phyloP scores from a whole-genome alignment of 2,113 vertebrate species.

The Lates calcarifer region DNA sequence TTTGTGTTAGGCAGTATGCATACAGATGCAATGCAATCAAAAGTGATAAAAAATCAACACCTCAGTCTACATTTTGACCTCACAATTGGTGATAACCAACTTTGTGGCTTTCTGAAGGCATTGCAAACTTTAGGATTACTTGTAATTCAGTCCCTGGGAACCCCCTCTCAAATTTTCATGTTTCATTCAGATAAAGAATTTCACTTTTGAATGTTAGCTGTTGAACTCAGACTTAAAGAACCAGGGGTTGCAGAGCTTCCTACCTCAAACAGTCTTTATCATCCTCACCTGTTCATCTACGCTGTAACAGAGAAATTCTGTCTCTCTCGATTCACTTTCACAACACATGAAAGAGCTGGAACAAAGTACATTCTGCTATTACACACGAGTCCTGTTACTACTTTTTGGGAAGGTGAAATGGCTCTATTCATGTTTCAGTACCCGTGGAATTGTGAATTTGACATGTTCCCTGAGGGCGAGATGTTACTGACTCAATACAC shows the following conservation, averaged over 20 bases:
- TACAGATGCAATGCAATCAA: no score
- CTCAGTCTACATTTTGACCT: no score
- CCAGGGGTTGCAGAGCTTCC: neutral
- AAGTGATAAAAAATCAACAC: no score
- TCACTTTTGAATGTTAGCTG: no score
- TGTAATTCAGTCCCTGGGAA: no score
- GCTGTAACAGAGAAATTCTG: neutral
- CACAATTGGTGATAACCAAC: no score
- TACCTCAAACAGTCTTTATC: neutral
- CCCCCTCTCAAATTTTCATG: no score
- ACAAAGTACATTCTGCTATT: neutral
- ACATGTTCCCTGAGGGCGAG: constrained; percentile 7
- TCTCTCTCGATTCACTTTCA: neutral
- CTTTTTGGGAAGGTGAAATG: constrained; percentile 18
- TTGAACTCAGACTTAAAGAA: no score
- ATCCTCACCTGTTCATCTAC: neutral
- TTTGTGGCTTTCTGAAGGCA: no score
- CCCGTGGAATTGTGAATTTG: constrained; percentile 13
- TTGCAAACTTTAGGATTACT: no score
- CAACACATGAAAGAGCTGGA: neutral
- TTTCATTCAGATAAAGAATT: no score
- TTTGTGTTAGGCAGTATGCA: no score
- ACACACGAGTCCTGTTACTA: neutral
- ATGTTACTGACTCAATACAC: constrained; percentile 14
- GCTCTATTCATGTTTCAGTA: constrained; percentile 7